Conservation (phyloP, 1,140 invertebrate species). For the Neodiprion pinetum region DNA sequence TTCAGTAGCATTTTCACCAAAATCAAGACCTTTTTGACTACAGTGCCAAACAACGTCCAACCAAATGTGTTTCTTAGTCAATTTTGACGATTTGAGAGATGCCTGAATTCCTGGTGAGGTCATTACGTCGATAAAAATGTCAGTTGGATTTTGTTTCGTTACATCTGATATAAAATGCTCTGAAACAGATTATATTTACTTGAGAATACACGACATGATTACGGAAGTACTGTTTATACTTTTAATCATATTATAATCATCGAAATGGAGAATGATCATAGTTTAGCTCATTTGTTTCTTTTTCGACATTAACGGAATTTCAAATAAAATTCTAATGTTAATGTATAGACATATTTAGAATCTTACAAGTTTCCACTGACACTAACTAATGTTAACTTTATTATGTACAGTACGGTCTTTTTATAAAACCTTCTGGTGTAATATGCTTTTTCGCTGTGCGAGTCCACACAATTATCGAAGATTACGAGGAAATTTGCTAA, state of each 20-base stretch:
- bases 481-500: too few relatives aligned
- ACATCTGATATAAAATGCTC: background rate
- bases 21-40: background rate
- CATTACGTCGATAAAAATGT: slow-evolving; percentile 1
- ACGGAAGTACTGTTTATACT: background rate
- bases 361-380: background rate
- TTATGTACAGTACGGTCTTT: background rate
- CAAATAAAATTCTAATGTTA: too few relatives aligned
- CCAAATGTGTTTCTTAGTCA: slow-evolving; percentile 1
- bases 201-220: background rate
- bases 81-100: background rate
- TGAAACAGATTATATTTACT: background rate
- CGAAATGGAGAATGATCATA: too few relatives aligned
- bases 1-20: background rate
- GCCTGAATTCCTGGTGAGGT: background rate
- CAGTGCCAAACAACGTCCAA: background rate
- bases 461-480: too few relatives aligned
- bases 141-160: background rate
- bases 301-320: too few relatives aligned
- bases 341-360: background rate
- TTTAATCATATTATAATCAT: too few relatives aligned
- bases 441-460: too few relatives aligned
- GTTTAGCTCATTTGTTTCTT: too few relatives aligned
- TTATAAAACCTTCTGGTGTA: too few relatives aligned
- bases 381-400: background rate